Evolutionary conservation across 2,888 invertebrate genomes (phyloP).

Genomic region (Nematopogon swammerdamellus): DNA sequence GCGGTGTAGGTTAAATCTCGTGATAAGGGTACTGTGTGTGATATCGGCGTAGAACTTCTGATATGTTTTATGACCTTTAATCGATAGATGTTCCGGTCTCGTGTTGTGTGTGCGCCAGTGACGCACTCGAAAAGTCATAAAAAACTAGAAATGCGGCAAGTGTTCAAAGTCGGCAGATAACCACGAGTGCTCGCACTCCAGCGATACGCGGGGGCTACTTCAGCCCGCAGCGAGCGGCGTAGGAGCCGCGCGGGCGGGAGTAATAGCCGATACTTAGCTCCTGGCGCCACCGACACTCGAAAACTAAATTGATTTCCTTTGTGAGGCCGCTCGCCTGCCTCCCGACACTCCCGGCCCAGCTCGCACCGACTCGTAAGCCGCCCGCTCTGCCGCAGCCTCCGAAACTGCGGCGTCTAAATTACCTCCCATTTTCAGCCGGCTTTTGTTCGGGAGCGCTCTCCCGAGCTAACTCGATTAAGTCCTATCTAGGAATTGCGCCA

Average conservation of each 20-base stretch:
- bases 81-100: background rate
- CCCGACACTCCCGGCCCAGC: no score
- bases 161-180: background rate
- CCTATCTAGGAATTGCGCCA: background rate
- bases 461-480: background rate
- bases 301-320: background rate
- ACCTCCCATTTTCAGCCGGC: background rate
- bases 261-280: background rate
- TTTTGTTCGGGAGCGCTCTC: background rate
- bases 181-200: background rate
- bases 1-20: no score
- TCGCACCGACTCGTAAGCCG: background rate
- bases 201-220: background rate
- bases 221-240: background rate
- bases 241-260: no score
- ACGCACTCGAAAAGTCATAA: background rate
- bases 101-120: no score
- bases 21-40: no score
- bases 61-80: background rate
- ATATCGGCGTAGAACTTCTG: no score
- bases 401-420: background rate
- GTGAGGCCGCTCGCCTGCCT: background rate
- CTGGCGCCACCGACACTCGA: background rate
- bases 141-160: background rate
- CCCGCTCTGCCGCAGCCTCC: background rate